Evolutionary conservation across 2,797 vertebrate genomes (phyloP).

Genomic region (Peromyscus nudipes): DNA sequence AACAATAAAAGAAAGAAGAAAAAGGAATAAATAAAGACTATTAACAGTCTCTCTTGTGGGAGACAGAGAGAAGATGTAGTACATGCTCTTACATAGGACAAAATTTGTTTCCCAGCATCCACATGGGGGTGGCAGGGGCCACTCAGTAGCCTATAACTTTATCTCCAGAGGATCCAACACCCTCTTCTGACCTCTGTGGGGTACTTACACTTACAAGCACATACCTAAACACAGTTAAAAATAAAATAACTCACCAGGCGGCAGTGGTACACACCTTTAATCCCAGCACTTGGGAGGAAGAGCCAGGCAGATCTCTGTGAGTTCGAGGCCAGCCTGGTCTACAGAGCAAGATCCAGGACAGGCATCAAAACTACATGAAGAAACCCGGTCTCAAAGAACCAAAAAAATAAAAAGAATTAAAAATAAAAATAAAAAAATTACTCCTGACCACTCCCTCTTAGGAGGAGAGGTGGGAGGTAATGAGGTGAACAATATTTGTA

Average conservation of each 20-base stretch:
- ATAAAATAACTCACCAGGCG: background rate
- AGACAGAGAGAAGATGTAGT: background rate
- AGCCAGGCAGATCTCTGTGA: no score
- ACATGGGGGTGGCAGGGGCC: background rate
- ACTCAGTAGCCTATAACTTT: background rate
- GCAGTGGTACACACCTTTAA: no score
- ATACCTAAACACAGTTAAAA: background rate
- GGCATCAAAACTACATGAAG: no score
- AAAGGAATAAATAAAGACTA: background rate
- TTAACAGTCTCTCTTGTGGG: background rate
- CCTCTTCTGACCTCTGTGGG: background rate
- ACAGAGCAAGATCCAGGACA: no score
- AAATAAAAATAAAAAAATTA: background rate
- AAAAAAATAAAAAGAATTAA: no score
- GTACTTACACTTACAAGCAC: background rate
- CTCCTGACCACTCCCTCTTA: background rate
- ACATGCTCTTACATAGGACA: background rate
- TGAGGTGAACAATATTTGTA: background rate
- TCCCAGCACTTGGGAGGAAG: no score
- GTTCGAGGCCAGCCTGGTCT: no score
- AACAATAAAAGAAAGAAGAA: background rate
- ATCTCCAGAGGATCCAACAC: background rate
- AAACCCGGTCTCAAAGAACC: no score
- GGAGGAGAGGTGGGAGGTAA: background rate
- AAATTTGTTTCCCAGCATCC: background rate